Conservation (phyloP, 2,888 invertebrate genomes). For the Drosophila meridiana region DNA sequence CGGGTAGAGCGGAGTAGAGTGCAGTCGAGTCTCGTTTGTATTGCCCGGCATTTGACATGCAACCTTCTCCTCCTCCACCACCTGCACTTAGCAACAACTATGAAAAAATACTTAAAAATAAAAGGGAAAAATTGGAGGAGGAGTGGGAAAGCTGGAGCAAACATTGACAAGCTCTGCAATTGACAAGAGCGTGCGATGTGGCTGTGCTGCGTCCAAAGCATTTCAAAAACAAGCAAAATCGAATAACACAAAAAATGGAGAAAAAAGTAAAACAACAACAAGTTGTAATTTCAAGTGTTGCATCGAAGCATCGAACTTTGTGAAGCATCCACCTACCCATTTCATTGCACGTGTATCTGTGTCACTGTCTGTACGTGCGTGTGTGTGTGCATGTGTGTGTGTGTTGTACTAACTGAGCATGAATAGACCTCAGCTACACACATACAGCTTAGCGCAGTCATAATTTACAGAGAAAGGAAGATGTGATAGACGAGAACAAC, state of each 20-base stretch:
- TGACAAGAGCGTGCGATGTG: conserved; percentile 47
- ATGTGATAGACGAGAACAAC: conserved; percentile 1
- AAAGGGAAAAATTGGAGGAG: neutral
- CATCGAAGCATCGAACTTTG: conserved; percentile 59
- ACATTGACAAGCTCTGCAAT: conserved; percentile 54
- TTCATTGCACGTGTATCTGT: conserved; percentile 1
- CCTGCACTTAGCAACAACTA: conserved; percentile 36
- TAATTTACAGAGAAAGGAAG: neutral
- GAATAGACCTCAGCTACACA: conserved; percentile 2
- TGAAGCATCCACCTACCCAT: conserved; percentile 23
- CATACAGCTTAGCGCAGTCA: neutral
- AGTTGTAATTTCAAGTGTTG: conserved; percentile 52
- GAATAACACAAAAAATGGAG: conserved; percentile 7
- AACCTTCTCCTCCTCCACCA: conserved; percentile 14
- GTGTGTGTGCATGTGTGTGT: conserved; percentile 1
- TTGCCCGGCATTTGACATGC: conserved; percentile 42
- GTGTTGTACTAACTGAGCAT: conserved; percentile 2
- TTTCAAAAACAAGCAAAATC: conserved; percentile 11
- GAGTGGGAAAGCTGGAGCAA: neutral
- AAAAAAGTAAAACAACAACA: conserved; percentile 20
- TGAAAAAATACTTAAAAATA: conserved; percentile 7
- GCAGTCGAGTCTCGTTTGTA: conserved; percentile 29
- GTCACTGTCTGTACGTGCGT: neutral
- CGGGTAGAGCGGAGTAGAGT: neutral
- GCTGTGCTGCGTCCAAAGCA: conserved; percentile 2